Evolutionary conservation across 1,140 invertebrate genomes (phyloP), one percentile per base, ranked within the genome.

Genomic region (Battus philenor): DNA sequence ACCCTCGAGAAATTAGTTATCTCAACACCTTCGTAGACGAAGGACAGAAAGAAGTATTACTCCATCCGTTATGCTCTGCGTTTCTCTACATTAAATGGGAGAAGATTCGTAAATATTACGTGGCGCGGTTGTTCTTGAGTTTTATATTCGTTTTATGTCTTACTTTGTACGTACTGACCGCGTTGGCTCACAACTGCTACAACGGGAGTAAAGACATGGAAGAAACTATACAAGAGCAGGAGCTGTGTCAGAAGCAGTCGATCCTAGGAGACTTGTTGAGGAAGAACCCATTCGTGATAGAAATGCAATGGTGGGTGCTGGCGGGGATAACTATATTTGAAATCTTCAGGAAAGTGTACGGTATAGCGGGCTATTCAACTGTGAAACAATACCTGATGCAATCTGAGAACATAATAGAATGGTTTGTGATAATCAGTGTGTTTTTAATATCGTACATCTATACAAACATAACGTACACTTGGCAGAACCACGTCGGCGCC

Each of bases 71-170:
- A 0, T 95, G 93, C 60, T 93, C 93, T 2, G 93, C 93, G 0
- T 95, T 95, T 74, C 73, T 95, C 0, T 91, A 95, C 62, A 88
- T 95, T 8, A 95, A 95, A 72, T 96, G 94, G 94, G 91, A 94
- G 54, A 95, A 95, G 72, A 95, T 96, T 51, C 87, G 94, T n/a
- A 93, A 94, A 74, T 95, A 94, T 65, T 95, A 95, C 62, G 91
- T 94, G 3, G 92, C 91, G 0, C 87, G 93, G 45, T 80, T 95
- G 44, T 87, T 95, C 29, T 91, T 95, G 59, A 95, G 93, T 72
- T 90, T 94, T 43, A 88, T 93, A 26, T 95, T 94, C 64, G 91
- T 94, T 44, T 69, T 95, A 7, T 92, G 93, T 54, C 86, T 95
- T 2, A 93, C 93, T 0, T 71, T 93, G 1, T 94, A 93, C 76